phyloP scores from a whole-genome alignment of 2,113 vertebrate species.

The Calyptomena viridis region DNA sequence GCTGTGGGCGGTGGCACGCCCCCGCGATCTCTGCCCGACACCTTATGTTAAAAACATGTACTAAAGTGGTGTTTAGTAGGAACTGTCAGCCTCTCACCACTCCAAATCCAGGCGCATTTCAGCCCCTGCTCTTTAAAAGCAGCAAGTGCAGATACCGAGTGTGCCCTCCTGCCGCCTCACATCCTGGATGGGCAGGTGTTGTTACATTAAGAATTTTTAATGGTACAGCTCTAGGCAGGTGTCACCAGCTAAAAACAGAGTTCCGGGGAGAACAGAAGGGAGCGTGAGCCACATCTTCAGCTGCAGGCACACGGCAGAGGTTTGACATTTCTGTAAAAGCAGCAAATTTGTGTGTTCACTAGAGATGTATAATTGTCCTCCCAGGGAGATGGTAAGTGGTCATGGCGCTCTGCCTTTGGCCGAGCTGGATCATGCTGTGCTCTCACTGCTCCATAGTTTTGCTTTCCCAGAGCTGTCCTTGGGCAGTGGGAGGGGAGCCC shows the following conservation, averaged over 20 bases:
- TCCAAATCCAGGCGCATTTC: background rate
- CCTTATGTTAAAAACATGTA: background rate
- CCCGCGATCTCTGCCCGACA: background rate
- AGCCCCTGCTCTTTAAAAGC: background rate
- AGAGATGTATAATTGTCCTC: background rate
- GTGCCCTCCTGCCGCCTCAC: background rate
- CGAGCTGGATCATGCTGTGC: rapidly evolving
- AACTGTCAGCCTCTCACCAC: background rate
- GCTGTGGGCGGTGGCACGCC: background rate
- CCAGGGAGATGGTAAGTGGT: background rate
- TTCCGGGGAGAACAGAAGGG: background rate
- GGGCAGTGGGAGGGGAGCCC: background rate
- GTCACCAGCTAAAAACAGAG: background rate
- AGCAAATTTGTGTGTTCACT: background rate
- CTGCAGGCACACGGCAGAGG: background rate
- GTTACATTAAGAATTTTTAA: constrained; percentile 24
- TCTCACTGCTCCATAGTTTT: background rate
- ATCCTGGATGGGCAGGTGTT: background rate
- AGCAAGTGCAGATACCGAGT: rapidly evolving
- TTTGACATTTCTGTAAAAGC: constrained; percentile 18
- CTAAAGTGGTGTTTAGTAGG: background rate
- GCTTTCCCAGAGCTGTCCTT: background rate
- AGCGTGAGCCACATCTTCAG: background rate
- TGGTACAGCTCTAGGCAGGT: constrained; percentile 22
- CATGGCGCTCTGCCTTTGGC: background rate